Evolutionary conservation across 1,140 invertebrate species (phyloP).

Genomic region (Triops cancriformis): DNA sequence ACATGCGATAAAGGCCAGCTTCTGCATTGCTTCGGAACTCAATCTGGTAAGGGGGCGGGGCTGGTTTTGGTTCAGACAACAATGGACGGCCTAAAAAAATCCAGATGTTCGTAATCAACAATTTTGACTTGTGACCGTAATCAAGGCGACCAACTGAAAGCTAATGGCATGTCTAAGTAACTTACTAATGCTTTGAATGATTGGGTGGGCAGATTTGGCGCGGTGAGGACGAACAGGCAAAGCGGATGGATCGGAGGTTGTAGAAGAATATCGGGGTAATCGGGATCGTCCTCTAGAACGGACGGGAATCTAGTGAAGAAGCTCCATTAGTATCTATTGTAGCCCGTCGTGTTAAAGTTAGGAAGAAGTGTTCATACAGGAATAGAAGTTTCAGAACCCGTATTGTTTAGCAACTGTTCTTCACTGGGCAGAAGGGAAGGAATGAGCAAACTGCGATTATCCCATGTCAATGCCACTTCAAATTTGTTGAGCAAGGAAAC

Average conservation of each 20-base stretch:
- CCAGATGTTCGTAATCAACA: background rate
- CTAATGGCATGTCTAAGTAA: too few species aligned
- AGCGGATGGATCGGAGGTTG: background rate
- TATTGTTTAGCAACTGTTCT: constrained; percentile 50
- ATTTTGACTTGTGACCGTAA: too few species aligned
- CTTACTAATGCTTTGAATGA: constrained; percentile 6
- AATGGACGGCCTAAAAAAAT: background rate
- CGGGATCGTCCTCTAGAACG: constrained; percentile 59
- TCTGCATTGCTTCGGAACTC: constrained; percentile 33
- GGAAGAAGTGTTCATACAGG: constrained; percentile 35
- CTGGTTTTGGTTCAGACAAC: background rate
- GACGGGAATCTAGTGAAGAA: constrained; percentile 49
- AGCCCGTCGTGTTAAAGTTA: too few species aligned
- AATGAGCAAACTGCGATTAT: constrained; percentile 79
- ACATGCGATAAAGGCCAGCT: constrained; percentile 46
- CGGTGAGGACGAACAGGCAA: background rate
- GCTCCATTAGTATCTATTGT: too few species aligned
- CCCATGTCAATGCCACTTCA: constrained; percentile 96
- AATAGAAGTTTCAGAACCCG: constrained; percentile 40
- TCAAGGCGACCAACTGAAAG: too few species aligned
- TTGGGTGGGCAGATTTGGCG: background rate
- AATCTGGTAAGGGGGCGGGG: constrained; percentile 12
- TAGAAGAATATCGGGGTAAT: constrained; percentile 41
- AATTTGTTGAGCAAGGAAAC: constrained; percentile 90
- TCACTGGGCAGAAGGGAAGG: constrained; percentile 84